Evolutionary conservation across 2,113 vertebrate species (phyloP).

Genomic region (Phrynosoma blainvillii): DNA sequence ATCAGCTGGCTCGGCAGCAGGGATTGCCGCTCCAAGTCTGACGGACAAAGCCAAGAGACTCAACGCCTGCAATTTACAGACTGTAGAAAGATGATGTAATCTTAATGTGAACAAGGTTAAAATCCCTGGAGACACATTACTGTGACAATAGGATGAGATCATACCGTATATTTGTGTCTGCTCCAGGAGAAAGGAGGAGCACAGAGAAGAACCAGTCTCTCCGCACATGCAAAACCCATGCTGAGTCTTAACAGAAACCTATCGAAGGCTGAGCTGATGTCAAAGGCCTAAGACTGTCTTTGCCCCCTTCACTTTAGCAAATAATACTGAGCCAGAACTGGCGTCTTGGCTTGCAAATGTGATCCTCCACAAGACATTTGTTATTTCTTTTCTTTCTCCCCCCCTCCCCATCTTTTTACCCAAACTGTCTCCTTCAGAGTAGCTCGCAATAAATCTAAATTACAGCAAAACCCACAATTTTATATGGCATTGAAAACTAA

Average conservation of each 20-base stretch:
- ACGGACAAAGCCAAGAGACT: conserved; percentile 54
- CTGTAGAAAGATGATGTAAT: conserved; percentile 63
- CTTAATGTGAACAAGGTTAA: conserved; percentile 60
- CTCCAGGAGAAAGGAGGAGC: conserved; percentile 39
- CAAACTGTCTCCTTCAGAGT: background rate
- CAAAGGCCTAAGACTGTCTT: conserved; percentile 18
- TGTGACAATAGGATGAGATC: conserved; percentile 71
- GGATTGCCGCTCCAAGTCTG: conserved; percentile 40
- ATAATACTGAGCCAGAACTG: background rate
- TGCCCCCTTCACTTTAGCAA: conserved; percentile 17
- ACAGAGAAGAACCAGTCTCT: conserved; percentile 49
- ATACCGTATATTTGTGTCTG: conserved; percentile 59
- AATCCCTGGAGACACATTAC: conserved; percentile 66
- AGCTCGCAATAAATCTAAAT: background rate
- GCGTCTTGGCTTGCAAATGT: background rate
- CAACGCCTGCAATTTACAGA: conserved; percentile 51
- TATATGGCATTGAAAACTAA: background rate
- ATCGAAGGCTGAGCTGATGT: background rate
- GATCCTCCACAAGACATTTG: background rate
- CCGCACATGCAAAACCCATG: conserved; percentile 46
- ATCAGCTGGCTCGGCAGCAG: background rate
- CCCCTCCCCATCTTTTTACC: background rate
- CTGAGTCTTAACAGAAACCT: conserved; percentile 22
- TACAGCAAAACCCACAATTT: background rate
- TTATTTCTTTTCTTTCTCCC: background rate